phyloP scores from a whole-genome alignment of 2,797 vertebrate genomes.

The Coregonus ussuriensis region DNA sequence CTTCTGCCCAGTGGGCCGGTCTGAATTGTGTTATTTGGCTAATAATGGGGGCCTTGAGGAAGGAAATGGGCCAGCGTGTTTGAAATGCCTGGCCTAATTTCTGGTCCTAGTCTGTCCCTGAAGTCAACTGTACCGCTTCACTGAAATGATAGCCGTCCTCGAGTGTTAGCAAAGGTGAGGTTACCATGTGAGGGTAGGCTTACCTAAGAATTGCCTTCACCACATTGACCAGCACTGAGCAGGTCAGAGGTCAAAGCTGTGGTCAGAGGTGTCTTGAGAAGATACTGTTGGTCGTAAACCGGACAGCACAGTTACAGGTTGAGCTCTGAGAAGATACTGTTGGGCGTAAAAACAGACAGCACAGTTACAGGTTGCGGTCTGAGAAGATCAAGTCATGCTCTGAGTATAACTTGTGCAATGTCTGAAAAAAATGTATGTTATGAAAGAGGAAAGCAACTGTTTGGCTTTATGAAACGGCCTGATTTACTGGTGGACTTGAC shows the following conservation, averaged over 20 bases:
- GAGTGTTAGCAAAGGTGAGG: no score
- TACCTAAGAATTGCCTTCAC: no score
- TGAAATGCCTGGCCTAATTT: no score
- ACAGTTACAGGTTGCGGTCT: neutral
- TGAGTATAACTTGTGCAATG: neutral
- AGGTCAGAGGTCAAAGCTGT: neutral
- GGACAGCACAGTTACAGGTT: neutral
- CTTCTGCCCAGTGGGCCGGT: no score
- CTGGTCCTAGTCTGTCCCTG: no score
- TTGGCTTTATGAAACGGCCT: neutral
- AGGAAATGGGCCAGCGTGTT: no score
- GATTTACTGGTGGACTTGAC: neutral
- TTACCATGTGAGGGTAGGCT: no score
- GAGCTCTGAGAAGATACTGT: neutral
- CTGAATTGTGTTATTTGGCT: neutral
- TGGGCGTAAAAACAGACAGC: neutral
- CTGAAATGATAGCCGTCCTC: no score
- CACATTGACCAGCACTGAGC: neutral
- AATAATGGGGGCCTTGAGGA: neutral
- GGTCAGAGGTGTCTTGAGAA: neutral
- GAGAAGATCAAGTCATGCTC: slow-evolving; percentile 2
- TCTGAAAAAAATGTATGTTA: neutral
- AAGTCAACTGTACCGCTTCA: no score
- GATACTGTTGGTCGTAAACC: neutral
- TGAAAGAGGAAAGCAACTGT: neutral